Conservation (phyloP, 2,888 invertebrate genomes). For the Diaphora mendica region DNA sequence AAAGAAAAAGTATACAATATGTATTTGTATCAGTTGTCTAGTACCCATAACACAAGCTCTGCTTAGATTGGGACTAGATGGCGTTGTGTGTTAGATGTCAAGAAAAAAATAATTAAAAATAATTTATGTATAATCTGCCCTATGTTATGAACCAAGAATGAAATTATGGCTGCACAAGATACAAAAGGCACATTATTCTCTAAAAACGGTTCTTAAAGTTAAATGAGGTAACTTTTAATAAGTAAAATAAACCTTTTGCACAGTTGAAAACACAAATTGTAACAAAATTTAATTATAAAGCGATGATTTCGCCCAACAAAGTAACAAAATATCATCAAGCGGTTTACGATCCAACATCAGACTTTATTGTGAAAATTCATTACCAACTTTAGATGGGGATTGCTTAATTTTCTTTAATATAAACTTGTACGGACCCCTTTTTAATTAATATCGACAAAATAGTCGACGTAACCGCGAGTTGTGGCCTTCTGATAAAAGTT, state of each 20-base stretch:
- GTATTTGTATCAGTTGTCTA: no score
- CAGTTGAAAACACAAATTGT: constrained; percentile 38
- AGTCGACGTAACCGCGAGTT: constrained; percentile 76
- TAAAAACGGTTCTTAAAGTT: constrained; percentile 1
- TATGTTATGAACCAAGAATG: not conserved
- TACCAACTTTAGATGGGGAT: constrained; percentile 77
- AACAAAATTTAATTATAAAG: constrained; percentile 57
- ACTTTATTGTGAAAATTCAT: constrained; percentile 78
- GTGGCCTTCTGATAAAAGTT: constrained; percentile 69
- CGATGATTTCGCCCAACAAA: constrained; percentile 57
- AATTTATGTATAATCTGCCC: no score
- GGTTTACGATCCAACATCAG: constrained; percentile 54
- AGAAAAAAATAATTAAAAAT: no score
- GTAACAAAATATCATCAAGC: constrained; percentile 58
- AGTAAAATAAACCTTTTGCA: constrained; percentile 18
- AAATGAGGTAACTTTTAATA: constrained; percentile 11
- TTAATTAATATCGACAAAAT: constrained; percentile 87
- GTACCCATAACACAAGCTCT: no score
- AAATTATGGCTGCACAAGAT: not conserved
- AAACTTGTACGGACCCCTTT: constrained; percentile 85
- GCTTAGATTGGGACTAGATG: no score
- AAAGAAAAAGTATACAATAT: no score
- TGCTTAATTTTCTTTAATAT: constrained; percentile 87
- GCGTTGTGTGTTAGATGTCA: no score
- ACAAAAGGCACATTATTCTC: not conserved